Conservation (phyloP, 1,140 invertebrate genomes). For the Drosophila willistoni region DNA sequence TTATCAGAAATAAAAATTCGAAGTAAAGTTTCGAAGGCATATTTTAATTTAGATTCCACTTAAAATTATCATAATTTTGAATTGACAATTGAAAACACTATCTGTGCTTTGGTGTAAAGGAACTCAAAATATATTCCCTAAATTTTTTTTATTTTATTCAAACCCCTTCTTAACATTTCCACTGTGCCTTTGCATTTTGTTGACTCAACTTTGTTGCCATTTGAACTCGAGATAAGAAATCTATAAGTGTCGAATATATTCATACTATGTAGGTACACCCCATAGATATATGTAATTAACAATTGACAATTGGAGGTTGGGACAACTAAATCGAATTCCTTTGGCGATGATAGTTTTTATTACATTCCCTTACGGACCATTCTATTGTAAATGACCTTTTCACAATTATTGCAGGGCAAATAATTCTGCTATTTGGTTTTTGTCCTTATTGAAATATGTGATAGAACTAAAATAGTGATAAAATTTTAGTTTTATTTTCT, state of each 20-base stretch:
- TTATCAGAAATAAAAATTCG: no score
- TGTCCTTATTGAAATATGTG: no score
- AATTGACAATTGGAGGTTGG: background rate
- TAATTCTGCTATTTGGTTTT: background rate
- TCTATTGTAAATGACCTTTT: conserved; percentile 61
- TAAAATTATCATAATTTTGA: no score
- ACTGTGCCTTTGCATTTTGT: conserved; percentile 19
- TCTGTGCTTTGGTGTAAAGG: no score
- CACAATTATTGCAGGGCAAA: conserved; percentile 66
- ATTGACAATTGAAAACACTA: no score
- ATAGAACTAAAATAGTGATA: no score
- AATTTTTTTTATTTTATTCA: background rate
- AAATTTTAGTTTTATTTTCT: no score
- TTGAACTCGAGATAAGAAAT: conserved; percentile 32
- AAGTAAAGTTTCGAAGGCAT: no score
- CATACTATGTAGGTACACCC: background rate
- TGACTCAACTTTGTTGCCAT: conserved; percentile 47
- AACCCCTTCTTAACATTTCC: background rate
- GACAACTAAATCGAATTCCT: background rate
- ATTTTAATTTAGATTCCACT: no score
- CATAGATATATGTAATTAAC: conserved; percentile 8
- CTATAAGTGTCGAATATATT: conserved; percentile 1
- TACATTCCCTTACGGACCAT: conserved; percentile 46
- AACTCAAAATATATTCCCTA: no score
- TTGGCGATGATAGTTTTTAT: conserved; percentile 30